phyloP scores from a whole-genome alignment of 1,140 invertebrate species.

The Aphelinus certus region DNA sequence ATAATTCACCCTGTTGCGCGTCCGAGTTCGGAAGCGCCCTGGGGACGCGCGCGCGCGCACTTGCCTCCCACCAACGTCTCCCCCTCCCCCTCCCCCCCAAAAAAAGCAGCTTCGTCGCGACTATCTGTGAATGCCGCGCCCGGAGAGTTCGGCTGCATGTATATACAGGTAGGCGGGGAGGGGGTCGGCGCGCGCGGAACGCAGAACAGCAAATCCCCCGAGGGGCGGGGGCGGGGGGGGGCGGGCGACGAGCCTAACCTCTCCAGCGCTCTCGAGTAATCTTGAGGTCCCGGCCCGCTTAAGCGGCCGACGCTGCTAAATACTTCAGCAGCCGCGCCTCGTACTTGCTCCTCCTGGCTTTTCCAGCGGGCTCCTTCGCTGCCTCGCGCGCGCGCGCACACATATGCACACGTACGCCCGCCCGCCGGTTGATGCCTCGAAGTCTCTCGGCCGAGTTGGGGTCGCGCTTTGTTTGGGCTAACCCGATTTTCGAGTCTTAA shows the following conservation, averaged over 20 bases:
- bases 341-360: background rate
- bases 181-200: background rate
- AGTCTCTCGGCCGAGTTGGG: no score
- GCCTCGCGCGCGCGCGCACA: background rate
- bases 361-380: background rate
- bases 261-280: background rate
- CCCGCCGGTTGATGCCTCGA: no score
- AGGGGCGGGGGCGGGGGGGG: background rate
- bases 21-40: no score
- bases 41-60: no score
- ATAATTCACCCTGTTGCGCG: no score
- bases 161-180: no score
- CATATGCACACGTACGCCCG: no score
- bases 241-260: background rate
- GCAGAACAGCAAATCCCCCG: background rate
- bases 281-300: constrained; percentile 16
- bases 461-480: background rate
- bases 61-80: no score
- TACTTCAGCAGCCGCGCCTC: constrained; percentile 1
- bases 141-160: no score
- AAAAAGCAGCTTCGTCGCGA: no score
- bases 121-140: no score
- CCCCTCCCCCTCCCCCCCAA: no score
- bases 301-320: constrained; percentile 23
- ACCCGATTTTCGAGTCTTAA: background rate